phyloP scores from a whole-genome alignment of 1,140 invertebrate genomes.

The Holotrichia oblita region DNA sequence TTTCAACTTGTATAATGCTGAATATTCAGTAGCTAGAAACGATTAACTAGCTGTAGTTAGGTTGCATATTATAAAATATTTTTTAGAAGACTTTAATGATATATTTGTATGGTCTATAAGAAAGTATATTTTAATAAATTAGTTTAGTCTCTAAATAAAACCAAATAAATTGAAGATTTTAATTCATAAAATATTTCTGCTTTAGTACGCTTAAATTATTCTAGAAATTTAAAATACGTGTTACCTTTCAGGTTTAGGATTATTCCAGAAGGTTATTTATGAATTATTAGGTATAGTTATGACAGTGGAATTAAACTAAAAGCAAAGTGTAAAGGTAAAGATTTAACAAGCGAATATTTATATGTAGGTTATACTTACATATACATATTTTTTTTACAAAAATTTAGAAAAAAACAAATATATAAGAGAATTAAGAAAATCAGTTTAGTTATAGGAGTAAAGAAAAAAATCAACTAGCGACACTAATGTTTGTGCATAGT shows the following conservation, averaged over 20 bases:
- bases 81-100: not conserved
- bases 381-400: slow-evolving; percentile 32
- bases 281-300: not conserved
- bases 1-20: not conserved
- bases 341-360: slow-evolving; percentile 23
- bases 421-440: not conserved
- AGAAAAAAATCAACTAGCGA: slow-evolving; percentile 15
- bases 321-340: not conserved
- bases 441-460: slow-evolving; percentile 27
- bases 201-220: not conserved
- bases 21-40: not conserved
- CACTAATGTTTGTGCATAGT: slow-evolving; percentile 36
- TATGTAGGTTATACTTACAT: slow-evolving; percentile 26
- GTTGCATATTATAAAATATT: not conserved
- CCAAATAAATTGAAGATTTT: no score
- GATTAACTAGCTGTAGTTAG: not conserved
- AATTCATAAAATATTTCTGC: not conserved
- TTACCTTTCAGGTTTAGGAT: not conserved
- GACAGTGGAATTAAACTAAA: no score
- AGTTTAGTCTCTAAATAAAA: not conserved
- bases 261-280: not conserved
- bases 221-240: not conserved
- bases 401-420: not conserved
- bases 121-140: not conserved
- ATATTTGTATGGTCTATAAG: not conserved